Evolutionary conservation across 2,797 vertebrate genomes (phyloP), one percentile per base, ranked within the genome.

Genomic region (Rhinophrynus dorsalis): DNA sequence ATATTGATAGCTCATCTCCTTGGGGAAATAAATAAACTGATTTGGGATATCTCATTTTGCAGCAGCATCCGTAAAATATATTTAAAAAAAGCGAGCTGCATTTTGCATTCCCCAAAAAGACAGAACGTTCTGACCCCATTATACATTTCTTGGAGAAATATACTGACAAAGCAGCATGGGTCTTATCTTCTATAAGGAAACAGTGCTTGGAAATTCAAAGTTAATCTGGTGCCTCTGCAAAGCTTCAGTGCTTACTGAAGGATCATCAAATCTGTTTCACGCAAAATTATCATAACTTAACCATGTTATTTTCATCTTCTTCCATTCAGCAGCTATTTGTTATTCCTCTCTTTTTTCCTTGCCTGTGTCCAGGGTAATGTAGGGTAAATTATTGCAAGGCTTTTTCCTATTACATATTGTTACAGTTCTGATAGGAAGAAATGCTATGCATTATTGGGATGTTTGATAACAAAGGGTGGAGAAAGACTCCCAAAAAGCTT

Each of bases 211-310:
- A 62, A 69, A 68, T 20, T 60, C 45, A 13, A 23, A 21, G 26
- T 42, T 68, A 68, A 70, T 55, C 50, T 54, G 67, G 35, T 61
- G 18, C 18, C 66, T 59, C 56, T 45, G 30, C 65, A 37, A 40
- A 27, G 33, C 47, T 55, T 67, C 52, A 42, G 40, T n/a, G 21
- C 54, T 37, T 42, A 40, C 10, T 38, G 24, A 59, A 24, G 38
- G 27, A 60, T 32, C 50, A 62, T 55, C 29, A 56, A 57, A 63
- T 48, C 51, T 44, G 29, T 44, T 69, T 69, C 48, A 47, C 18
- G 26, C 37, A 21, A 70, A 63, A 48, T 71, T 63, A 63, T 56
- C 40, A 71, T 64, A 64, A 63, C 40, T 56, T 54, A 56, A 62
- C 57, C 58, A 55, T 47, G 58, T 63, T 47, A 63, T 68, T 48